A percentile compares a stretch with the other conserved stretches of the same genome.
Evolutionary conservation across 1,140 invertebrate genomes (phyloP).

Genomic region (Rhyacophila brunnea): DNA sequence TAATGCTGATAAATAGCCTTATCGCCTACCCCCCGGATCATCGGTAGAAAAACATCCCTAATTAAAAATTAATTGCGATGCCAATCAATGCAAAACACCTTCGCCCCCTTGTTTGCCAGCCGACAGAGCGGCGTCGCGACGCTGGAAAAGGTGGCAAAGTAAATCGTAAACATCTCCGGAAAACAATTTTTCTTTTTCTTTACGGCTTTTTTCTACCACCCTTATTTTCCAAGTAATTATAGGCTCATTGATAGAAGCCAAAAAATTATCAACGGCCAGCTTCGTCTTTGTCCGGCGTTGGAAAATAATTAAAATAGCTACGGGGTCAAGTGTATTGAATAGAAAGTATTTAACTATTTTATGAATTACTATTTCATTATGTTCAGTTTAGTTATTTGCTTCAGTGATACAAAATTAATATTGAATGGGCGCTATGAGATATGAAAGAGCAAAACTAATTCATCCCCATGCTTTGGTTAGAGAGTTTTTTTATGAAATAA

Average conservation of each 20-base stretch:
- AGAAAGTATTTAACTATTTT: too few species aligned
- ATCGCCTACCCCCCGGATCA: conserved; percentile 18
- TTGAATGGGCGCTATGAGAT: too few species aligned
- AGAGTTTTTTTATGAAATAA: too few species aligned
- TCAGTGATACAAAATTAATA: too few species aligned
- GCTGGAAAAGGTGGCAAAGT: conserved; percentile 6
- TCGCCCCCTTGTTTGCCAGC: conserved; percentile 19
- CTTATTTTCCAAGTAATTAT: conserved; percentile 15
- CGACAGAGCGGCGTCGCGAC: conserved; percentile 15
- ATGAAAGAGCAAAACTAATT: too few species aligned
- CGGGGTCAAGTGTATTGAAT: too few species aligned
- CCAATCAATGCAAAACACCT: conserved; percentile 32
- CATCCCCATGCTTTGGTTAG: too few species aligned
- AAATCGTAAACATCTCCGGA: conserved; percentile 11
- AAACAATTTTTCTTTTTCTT: conserved; percentile 8
- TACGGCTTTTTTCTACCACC: neutral
- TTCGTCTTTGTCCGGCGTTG: too few species aligned
- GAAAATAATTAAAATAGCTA: too few species aligned
- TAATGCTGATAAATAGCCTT: conserved; percentile 34
- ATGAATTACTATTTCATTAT: too few species aligned
- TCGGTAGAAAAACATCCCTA: conserved; percentile 34
- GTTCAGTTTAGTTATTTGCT: too few species aligned
- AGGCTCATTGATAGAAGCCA: conserved; percentile 12
- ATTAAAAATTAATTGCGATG: conserved; percentile 35
- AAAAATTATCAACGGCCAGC: conserved; percentile 10